phyloP scores from a whole-genome alignment of 2,113 vertebrate genomes.

The Ammodytes marinus region DNA sequence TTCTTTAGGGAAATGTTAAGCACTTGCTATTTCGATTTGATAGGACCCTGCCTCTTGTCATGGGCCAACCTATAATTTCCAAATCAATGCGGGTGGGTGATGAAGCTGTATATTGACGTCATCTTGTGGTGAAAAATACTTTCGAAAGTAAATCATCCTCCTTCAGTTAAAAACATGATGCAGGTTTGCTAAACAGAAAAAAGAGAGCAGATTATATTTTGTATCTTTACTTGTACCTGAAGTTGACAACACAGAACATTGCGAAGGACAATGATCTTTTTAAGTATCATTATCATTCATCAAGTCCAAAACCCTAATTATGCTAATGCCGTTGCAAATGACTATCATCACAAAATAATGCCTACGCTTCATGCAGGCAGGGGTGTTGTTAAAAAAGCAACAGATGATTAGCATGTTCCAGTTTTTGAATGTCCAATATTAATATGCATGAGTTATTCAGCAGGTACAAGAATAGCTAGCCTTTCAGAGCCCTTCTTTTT shows the following conservation, averaged over 20 bases:
- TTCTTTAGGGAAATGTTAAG: conserved; percentile 56
- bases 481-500: neutral
- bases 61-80: conserved; percentile 43
- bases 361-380: conserved; percentile 31
- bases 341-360: conserved; percentile 25
- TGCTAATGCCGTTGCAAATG: conserved; percentile 45
- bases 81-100: conserved; percentile 34
- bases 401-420: conserved; percentile 39
- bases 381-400: conserved; percentile 45
- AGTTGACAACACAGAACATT: neutral
- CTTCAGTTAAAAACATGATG: conserved; percentile 3
- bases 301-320: conserved; percentile 16
- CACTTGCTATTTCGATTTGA: conserved; percentile 43
- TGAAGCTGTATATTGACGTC: neutral
- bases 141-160: conserved; percentile 35
- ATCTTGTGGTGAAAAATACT: neutral
- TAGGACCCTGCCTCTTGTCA: conserved; percentile 29
- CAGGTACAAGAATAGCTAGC: conserved; percentile 29
- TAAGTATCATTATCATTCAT: conserved; percentile 22
- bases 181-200: conserved; percentile 8
- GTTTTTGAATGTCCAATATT: conserved; percentile 58
- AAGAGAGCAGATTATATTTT: neutral
- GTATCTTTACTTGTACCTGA: neutral
- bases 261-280: neutral
- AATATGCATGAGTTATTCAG: conserved; percentile 67